A percentile compares a stretch with the other conserved stretches of the same genome.
Conservation (phyloP, 2,888 invertebrate genomes). For the Campoplex nolae region DNA sequence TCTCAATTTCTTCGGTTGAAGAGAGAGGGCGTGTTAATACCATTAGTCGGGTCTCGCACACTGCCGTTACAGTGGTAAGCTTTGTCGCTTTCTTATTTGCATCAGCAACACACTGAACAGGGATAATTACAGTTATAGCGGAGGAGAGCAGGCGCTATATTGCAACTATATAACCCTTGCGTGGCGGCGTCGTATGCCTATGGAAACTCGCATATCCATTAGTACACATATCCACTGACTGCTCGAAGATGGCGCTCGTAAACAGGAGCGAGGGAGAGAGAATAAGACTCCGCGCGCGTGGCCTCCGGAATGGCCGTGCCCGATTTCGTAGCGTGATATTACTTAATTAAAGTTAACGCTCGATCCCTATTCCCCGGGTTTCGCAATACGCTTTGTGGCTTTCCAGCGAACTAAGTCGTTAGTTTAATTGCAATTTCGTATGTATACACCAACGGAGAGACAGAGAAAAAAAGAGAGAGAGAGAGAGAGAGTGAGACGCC, state of each 20-base stretch:
- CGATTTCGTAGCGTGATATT: constrained; percentile 75
- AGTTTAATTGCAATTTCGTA: constrained; percentile 76
- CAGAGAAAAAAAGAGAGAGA: not conserved
- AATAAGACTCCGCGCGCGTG: constrained; percentile 42
- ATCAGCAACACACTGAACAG: constrained; percentile 23
- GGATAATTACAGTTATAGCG: constrained; percentile 60
- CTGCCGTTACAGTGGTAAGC: constrained; percentile 24
- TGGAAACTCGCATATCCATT: constrained; percentile 18
- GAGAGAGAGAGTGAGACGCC: not conserved
- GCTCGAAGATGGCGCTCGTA: constrained; percentile 43
- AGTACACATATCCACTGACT: constrained; percentile 21
- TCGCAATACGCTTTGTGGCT: constrained; percentile 71
- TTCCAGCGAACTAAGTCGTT: constrained; percentile 73
- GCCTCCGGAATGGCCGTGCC: constrained; percentile 71
- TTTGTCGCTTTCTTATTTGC: constrained; percentile 58
- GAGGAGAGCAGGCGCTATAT: constrained; percentile 4
- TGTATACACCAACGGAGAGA: constrained; percentile 50
- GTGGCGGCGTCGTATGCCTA: not conserved
- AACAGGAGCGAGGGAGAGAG: constrained; percentile 20
- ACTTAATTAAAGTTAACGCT: constrained; percentile 77
- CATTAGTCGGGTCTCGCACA: constrained; percentile 17
- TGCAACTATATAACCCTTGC: constrained; percentile 34
- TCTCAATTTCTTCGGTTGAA: not conserved
- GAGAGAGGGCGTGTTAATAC: constrained; percentile 37
- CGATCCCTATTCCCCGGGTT: constrained; percentile 71